Evolutionary conservation across 2,797 vertebrate genomes (phyloP).

Genomic region (Loriculus beryllinus): DNA sequence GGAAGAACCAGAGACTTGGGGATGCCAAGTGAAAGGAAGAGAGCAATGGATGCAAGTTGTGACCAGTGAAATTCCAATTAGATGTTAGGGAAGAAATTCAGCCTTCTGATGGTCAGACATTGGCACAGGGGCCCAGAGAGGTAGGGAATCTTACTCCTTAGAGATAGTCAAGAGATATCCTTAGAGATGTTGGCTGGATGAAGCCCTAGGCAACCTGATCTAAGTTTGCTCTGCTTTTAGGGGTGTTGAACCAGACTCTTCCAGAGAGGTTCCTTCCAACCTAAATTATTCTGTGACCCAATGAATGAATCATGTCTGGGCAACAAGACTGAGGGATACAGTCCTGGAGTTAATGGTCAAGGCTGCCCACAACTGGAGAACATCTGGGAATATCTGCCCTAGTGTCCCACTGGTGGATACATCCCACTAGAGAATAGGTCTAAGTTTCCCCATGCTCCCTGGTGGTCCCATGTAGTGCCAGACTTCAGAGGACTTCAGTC

Average conservation of each 20-base stretch:
- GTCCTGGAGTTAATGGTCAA: neutral
- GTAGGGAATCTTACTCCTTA: neutral
- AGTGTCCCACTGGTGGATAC: fast-evolving
- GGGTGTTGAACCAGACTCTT: neutral
- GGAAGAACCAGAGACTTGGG: neutral
- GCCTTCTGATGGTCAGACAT: neutral
- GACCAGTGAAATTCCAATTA: neutral
- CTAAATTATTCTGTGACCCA: neutral
- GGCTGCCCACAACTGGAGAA: neutral
- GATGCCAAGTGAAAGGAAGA: neutral
- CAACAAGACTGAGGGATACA: neutral
- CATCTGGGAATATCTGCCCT: neutral
- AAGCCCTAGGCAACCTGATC: neutral
- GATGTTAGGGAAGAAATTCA: neutral
- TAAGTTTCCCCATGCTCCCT: neutral
- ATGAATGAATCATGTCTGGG: neutral
- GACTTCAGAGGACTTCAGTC: neutral
- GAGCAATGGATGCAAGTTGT: neutral
- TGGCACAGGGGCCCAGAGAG: neutral
- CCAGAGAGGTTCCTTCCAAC: neutral
- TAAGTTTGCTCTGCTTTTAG: neutral
- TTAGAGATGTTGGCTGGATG: neutral
- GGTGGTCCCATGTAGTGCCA: neutral
- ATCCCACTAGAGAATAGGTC: neutral
- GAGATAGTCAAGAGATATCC: neutral